These are phyloP conservation scores for Gibbula magus DNA, from an alignment of 2,888 invertebrate species.

Conservation along the genomic window DNA sequence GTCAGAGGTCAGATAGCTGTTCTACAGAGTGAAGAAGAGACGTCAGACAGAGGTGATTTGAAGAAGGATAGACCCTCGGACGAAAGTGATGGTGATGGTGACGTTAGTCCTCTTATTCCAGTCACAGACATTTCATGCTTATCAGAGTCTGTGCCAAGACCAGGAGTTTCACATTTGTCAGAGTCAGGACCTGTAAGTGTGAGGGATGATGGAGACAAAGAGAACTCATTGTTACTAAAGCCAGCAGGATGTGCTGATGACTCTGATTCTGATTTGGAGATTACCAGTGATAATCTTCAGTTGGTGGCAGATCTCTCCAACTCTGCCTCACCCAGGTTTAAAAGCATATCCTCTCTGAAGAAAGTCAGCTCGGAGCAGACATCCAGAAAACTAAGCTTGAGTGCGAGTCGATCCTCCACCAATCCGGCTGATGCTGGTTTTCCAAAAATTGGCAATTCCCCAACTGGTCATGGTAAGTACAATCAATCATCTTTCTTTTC, in stretches of 20 bases:
- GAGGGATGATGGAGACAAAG: not conserved
- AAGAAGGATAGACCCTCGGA: not conserved
- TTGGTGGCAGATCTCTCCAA: conserved; percentile 41
- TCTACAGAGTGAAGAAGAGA: too few species aligned
- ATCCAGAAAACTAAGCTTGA: not conserved
- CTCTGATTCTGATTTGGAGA: conserved; percentile 49
- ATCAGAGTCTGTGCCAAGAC: too few species aligned
- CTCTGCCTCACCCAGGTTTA: conserved; percentile 28
- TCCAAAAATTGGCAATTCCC: not conserved
- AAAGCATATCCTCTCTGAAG: not conserved
- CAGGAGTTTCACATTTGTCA: too few species aligned
- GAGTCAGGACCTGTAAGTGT: too few species aligned
- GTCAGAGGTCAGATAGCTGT: too few species aligned
- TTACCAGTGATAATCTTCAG: conserved; percentile 46
- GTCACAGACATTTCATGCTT: not conserved
- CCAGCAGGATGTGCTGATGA: not conserved
- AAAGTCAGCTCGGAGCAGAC: not conserved
- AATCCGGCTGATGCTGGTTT: too few species aligned
- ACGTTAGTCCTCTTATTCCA: not conserved
- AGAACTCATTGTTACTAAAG: not conserved
- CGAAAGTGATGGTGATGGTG: not conserved
- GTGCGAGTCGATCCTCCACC: not conserved
- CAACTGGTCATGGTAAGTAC: too few species aligned
- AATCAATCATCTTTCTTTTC: too few species aligned
- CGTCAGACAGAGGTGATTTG: not conserved